A percentile compares a stretch with the other conserved stretches of the same genome.
phyloP scores from a whole-genome alignment of 2,797 vertebrate genomes.

The Alosa sapidissima region DNA sequence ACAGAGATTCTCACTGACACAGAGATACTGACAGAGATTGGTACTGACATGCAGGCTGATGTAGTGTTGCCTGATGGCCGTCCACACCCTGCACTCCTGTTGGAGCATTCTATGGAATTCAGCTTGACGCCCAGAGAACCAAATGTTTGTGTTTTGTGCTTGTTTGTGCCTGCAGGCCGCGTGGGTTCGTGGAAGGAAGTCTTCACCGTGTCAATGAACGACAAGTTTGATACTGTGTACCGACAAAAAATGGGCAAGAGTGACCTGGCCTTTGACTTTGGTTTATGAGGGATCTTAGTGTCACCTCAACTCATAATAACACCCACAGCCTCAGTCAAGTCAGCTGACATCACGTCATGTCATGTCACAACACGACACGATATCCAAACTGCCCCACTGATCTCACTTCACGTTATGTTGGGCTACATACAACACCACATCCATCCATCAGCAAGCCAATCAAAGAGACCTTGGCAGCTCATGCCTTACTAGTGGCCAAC shows the following conservation, averaged over 20 bases:
- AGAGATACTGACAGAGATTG: no score
- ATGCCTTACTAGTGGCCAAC: no score
- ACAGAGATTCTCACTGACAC: no score
- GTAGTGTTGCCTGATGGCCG: no score
- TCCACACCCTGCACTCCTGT: no score
- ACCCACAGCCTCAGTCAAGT: background rate
- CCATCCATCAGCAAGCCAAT: slow-evolving; percentile 19
- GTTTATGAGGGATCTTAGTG: slow-evolving; percentile 72
- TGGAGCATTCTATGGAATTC: no score
- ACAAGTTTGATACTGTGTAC: slow-evolving; percentile 93
- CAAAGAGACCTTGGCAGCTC: slow-evolving; percentile 21
- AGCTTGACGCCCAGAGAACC: slow-evolving; percentile 58
- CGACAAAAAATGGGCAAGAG: slow-evolving; percentile 98
- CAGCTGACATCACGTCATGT: background rate
- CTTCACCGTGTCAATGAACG: slow-evolving; percentile 99
- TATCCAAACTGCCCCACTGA: background rate
- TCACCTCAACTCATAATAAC: background rate
- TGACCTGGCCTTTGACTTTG: slow-evolving; percentile 92
- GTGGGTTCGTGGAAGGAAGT: slow-evolving; percentile 97
- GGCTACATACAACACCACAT: background rate
- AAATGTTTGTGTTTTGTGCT: slow-evolving; percentile 65
- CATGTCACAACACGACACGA: no score
- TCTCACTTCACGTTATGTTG: background rate
- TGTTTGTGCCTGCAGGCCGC: slow-evolving; percentile 74
- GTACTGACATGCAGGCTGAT: no score